Conservation (phyloP, 92 coral and sea anemone species). For the Parazoanthus swiftii region DNA sequence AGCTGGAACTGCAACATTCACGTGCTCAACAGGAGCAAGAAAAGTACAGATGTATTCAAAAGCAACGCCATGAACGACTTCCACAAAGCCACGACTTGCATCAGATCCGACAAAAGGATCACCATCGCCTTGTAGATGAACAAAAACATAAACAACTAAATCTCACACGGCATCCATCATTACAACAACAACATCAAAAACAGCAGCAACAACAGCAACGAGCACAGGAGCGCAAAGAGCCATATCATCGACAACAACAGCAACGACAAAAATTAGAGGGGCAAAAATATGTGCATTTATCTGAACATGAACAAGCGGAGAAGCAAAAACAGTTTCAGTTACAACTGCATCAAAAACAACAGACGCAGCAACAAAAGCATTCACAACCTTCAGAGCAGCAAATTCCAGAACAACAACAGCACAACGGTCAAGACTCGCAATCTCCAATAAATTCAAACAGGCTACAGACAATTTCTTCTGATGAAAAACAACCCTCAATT, state of each 20-base stretch:
- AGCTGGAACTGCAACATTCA: slow-evolving; percentile 20
- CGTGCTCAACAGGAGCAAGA: slow-evolving; percentile 25
- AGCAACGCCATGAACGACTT: neutral
- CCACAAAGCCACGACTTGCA: neutral
- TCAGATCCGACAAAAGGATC: neutral
- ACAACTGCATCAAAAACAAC: slow-evolving; percentile 10
- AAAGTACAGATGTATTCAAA: neutral
- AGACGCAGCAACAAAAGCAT: slow-evolving; percentile 1
- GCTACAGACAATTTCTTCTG: neutral
- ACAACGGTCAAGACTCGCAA: neutral
- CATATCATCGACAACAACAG: neutral
- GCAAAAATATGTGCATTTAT: neutral
- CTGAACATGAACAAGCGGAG: slow-evolving; percentile 6
- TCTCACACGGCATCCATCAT: neutral
- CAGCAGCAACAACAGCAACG: neutral
- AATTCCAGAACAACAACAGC: neutral
- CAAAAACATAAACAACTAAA: neutral
- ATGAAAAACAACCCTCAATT: slow-evolving; percentile 13
- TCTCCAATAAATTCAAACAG: neutral
- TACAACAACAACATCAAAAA: neutral
- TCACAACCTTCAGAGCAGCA: neutral
- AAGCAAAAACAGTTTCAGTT: neutral
- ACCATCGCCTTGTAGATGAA: neutral
- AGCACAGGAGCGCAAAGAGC: neutral
- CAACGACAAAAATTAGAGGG: neutral